Evolutionary conservation across 2,113 vertebrate genomes (phyloP).

Genomic region (Synodontis membranacea): DNA sequence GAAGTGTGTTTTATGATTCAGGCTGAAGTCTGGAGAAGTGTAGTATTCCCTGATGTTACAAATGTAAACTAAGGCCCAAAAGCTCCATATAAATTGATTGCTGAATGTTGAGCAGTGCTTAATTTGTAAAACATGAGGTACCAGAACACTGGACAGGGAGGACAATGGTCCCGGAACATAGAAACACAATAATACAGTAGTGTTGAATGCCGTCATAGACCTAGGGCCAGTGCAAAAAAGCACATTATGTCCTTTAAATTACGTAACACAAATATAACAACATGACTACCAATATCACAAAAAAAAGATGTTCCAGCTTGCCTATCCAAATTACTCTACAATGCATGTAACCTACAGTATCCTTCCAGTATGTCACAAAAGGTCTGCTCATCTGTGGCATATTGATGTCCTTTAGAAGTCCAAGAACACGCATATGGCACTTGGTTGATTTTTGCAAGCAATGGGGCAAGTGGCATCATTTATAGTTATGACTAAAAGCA

Average conservation of each 20-base stretch:
- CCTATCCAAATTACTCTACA: background rate
- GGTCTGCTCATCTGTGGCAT: background rate
- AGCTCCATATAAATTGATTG: slow-evolving; percentile 11
- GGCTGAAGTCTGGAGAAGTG: background rate
- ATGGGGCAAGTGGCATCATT: too few relatives aligned
- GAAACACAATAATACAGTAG: slow-evolving; percentile 4
- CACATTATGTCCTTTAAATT: background rate
- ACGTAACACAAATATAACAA: background rate
- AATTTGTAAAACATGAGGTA: slow-evolving; percentile 14
- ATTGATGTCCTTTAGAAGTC: background rate
- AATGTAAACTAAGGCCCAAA: slow-evolving; percentile 16
- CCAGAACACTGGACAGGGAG: background rate
- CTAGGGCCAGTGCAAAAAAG: background rate
- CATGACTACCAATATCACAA: background rate
- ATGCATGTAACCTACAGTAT: background rate
- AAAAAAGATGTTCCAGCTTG: background rate
- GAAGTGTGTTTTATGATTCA: background rate
- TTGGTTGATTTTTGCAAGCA: background rate
- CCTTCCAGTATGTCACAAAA: background rate
- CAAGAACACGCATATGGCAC: background rate
- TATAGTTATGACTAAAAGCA: too few relatives aligned
- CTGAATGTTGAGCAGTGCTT: slow-evolving; percentile 2
- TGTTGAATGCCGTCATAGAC: background rate
- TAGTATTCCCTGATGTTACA: background rate
- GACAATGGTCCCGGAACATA: background rate